These are phyloP conservation scores for Syngnathus rostellatus DNA, from an alignment of 2,797 vertebrate species.

Conservation along the genomic window DNA sequence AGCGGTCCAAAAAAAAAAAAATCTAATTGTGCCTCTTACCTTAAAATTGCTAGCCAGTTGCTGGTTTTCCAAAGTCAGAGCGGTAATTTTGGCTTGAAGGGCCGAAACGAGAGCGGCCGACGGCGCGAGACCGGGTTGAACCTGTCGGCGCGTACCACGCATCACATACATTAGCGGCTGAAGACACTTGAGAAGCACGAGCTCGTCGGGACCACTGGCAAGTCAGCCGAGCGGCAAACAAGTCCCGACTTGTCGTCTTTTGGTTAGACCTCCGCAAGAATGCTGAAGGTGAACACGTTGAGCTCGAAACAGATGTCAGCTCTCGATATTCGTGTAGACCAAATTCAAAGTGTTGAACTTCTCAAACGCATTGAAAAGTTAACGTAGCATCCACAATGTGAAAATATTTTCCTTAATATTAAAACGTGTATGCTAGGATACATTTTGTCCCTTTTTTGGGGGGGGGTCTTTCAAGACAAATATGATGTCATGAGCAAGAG, in stretches of 20 bases:
- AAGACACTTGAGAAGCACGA: slow-evolving; percentile 24
- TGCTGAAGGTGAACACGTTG: slow-evolving; percentile 47
- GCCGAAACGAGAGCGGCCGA: slow-evolving; percentile 76
- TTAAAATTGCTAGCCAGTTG: slow-evolving; percentile 83
- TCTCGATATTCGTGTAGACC: not conserved
- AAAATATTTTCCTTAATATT: not conserved
- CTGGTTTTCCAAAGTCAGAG: slow-evolving; percentile 87
- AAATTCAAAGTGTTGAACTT: not conserved
- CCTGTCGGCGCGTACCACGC: slow-evolving; percentile 46
- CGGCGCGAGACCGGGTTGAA: slow-evolving; percentile 51
- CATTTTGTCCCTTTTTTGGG: no score
- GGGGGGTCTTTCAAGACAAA: not conserved
- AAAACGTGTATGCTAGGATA: no score
- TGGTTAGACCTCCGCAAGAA: slow-evolving; percentile 54
- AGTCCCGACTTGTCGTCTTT: slow-evolving; percentile 46
- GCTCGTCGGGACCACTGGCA: slow-evolving; percentile 50
- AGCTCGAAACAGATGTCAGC: slow-evolving; percentile 18
- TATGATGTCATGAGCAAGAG: not conserved
- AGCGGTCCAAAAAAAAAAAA: no score
- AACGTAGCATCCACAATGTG: not conserved
- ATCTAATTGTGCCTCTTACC: slow-evolving; percentile 52
- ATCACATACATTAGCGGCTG: slow-evolving; percentile 19
- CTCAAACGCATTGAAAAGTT: not conserved
- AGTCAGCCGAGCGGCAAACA: slow-evolving; percentile 47
- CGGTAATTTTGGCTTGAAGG: slow-evolving; percentile 84